Base-by-base conservation (phyloP, 1,140 invertebrate species). In the Pseudachorutes palmiensis region DNA sequence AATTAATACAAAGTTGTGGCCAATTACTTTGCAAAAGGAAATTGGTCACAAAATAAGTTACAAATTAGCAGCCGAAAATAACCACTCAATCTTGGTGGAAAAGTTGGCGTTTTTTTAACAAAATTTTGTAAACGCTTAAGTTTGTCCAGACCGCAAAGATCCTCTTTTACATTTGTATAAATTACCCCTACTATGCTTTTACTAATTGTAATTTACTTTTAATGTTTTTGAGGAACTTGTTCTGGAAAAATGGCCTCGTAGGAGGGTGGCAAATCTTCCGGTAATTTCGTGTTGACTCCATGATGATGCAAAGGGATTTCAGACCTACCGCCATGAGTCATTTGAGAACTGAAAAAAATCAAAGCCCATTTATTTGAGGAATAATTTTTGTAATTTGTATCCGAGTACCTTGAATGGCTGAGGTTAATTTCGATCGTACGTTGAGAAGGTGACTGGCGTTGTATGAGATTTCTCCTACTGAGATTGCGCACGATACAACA, bases 401-500 rank as follows among this genome's bases (percentile, higher is more conserved):
- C 5, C 19, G 19, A 5, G 5, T 16, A 55, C 51, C 51, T 55
- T 55, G 51, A 55, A 55, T 55, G 51, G 51, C 51, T 55, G 14
- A 55, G 24, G 24, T 55, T 55, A 26, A 55, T 19, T 55, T 55
- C 51, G 5, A 55, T 55, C 24, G 51, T 55, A 3, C 51, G 12
- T 26, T 55, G 12, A 5, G 51, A 55, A 55, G 51, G 24, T 55
- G 51, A 19, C 24, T 55, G 51, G 24, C 51, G 51, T 5, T 41
- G 36, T 9, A 26, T 5, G 24, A 55, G 51, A 24, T 55, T 55
- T 14, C 26, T 3, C 14, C 32, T 30, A 5, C 28, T 32, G 14
- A 63, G 33, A 12, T 36, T 61, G 19, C 62, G 65, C 41, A 64
- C 26, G 28, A 69, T 29, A 30, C 67, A 69, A 36, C 67, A 69